Evolutionary conservation across 2,888 invertebrate genomes (phyloP).

Genomic region (Lingula anatina): DNA sequence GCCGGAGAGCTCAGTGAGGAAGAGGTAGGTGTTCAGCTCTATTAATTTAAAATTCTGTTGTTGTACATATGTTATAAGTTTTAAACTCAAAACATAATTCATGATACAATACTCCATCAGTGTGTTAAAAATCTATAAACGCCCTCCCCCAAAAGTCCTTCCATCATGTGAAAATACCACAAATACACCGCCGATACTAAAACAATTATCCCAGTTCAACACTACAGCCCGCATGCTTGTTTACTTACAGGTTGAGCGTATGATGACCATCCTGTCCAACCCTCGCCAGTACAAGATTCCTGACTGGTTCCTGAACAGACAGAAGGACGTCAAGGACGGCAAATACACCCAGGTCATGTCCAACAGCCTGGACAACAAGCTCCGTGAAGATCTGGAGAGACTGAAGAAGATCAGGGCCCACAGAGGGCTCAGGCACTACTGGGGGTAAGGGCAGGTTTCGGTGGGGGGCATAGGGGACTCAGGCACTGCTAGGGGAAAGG

Average conservation of each 20-base stretch:
- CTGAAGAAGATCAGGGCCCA: slow-evolving; percentile 99
- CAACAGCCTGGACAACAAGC: slow-evolving; percentile 87
- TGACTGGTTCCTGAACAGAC: slow-evolving; percentile 99
- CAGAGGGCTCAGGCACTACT: slow-evolving; percentile 98
- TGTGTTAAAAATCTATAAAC: too few species aligned
- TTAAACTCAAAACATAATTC: too few species aligned
- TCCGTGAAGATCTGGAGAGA: slow-evolving; percentile 98
- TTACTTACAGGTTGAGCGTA: slow-evolving; percentile 97
- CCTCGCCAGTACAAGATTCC: slow-evolving; percentile 99
- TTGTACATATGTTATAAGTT: too few species aligned
- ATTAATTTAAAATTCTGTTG: too few species aligned
- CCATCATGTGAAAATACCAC: too few species aligned
- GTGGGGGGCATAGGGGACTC: slow-evolving; percentile 95
- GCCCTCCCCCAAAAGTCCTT: too few species aligned
- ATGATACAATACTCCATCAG: too few species aligned
- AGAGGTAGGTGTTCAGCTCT: slow-evolving; percentile 63
- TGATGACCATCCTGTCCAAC: slow-evolving; percentile 97
- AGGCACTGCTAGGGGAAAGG: slow-evolving; percentile 97
- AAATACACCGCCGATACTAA: too few species aligned
- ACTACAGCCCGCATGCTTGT: too few species aligned
- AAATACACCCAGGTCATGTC: slow-evolving; percentile 95
- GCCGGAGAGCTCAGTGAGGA: slow-evolving; percentile 98
- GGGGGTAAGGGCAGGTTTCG: slow-evolving; percentile 98
- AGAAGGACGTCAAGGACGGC: slow-evolving; percentile 98
- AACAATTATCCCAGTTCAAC: too few species aligned